These are phyloP conservation scores for Pterocles gutturalis DNA, from an alignment of 2,113 vertebrate genomes.

Conservation along the genomic window DNA sequence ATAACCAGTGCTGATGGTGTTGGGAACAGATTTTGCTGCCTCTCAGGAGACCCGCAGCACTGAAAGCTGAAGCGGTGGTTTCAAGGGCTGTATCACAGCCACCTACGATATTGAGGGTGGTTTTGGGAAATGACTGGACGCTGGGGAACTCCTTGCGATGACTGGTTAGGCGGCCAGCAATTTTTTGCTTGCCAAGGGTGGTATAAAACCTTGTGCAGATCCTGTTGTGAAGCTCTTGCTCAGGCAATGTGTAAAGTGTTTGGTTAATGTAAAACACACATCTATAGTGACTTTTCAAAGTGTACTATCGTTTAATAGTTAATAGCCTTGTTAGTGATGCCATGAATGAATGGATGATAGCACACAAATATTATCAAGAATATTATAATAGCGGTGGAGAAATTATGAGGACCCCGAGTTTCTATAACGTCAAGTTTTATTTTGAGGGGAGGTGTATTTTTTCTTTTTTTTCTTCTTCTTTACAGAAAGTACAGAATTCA, in stretches of 20 bases:
- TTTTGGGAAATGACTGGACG: not conserved
- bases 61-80: not conserved
- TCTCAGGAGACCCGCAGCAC: not conserved
- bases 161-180: not conserved
- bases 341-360: not conserved
- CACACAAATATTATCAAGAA: not conserved
- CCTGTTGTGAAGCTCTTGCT: not conserved
- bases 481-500: not conserved
- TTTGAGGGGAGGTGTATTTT: not conserved
- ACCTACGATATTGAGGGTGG: not conserved
- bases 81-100: not conserved
- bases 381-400: not conserved
- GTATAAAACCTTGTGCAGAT: not conserved
- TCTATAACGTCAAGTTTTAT: not conserved
- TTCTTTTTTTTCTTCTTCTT: not conserved
- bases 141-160: not conserved
- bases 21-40: not conserved
- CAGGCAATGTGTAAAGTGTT: not conserved
- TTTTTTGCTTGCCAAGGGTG: not conserved
- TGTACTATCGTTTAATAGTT: not conserved
- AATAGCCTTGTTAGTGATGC: not conserved
- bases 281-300: not conserved
- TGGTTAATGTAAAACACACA: not conserved
- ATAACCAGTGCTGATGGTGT: accelerated
- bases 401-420: not conserved